Evolutionary conservation across 2,797 vertebrate species (phyloP), one percentile per base, ranked within the genome.

Genomic region (Buphagus erythrorhynchus): DNA sequence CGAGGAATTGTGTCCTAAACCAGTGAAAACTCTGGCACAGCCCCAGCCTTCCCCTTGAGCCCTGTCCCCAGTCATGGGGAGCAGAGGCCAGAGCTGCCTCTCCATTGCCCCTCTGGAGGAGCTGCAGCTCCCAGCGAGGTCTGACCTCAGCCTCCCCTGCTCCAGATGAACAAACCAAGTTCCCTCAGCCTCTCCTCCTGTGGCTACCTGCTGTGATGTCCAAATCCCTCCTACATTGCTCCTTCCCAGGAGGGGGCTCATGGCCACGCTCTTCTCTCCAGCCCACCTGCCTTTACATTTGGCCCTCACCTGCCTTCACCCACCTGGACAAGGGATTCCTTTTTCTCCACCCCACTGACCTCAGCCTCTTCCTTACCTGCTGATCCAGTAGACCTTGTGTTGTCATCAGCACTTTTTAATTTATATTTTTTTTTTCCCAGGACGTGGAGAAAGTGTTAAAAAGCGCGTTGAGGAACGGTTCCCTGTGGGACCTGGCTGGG

Each of bases 401-500:
- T 84, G 80, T 16, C 76, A 61, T 58, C 36, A 74, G 65, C 35
- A 61, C 13, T 7, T 73, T 69, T 66, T 13, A 42, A 40, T n/a
- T 38, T 7, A 7, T 51, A 22, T 43, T 46, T 18, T 45, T 33
- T 14, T 18, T 18, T 18, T 17, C 24, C 40, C 49, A 49, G 43
- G 52, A 81, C 9, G 0, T 25, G 52, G 48, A 85, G 77, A 91
- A 92, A 76, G 57, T 63, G 75, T 69, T 81, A 31, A 79, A 69
- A 35, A 6, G 52, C 2, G 6, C 8, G 1, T 8, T 75, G 69
- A 68, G 61, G 94, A 92, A 63, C 5, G 2, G 2, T 89, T 93
- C 95, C 91, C 94, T 69, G 93, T 96, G 91, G 86, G 74, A 94
- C 81, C 93, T 62, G 89, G 1, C 18, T 19, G 1, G 69, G 86